phyloP scores from a whole-genome alignment of 1,140 invertebrate genomes.

The Paraescarpia echinospica region DNA sequence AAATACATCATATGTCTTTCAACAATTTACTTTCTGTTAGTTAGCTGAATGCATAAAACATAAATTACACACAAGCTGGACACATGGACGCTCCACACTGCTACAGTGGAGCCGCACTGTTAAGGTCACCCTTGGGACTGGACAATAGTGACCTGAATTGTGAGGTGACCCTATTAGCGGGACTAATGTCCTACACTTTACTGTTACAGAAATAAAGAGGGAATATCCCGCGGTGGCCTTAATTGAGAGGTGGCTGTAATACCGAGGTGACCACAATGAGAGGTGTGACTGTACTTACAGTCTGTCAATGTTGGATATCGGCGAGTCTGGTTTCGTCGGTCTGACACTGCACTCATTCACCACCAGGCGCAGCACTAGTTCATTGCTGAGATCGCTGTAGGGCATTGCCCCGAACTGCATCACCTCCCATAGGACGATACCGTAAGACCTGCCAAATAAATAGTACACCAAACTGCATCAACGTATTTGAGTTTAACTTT shows the following conservation, averaged over 20 bases:
- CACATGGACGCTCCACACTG: too few relatives aligned
- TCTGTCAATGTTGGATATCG: constrained; percentile 33
- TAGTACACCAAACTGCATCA: background rate
- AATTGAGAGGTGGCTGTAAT: too few relatives aligned
- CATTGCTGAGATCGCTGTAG: constrained; percentile 69
- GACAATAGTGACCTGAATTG: too few relatives aligned
- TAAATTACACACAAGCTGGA: background rate
- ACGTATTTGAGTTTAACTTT: background rate
- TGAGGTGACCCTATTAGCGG: too few relatives aligned
- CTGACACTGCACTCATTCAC: constrained; percentile 51
- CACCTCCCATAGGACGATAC: constrained; percentile 74
- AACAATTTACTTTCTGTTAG: background rate
- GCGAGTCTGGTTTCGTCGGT: constrained; percentile 42
- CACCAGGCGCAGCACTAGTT: constrained; percentile 68
- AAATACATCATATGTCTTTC: background rate
- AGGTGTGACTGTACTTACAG: constrained; percentile 51
- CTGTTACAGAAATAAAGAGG: too few relatives aligned
- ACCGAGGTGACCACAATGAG: too few relatives aligned
- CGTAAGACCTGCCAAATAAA: constrained; percentile 54
- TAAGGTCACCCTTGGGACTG: too few relatives aligned
- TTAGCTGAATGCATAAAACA: background rate
- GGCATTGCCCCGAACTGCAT: constrained; percentile 74
- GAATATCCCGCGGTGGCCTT: too few relatives aligned
- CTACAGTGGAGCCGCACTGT: too few relatives aligned
- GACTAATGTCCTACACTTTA: too few relatives aligned